Percentiles rank a stretch among this genome's conserved stretches.
Evolutionary conservation across 2,797 vertebrate species (phyloP).

Genomic region (Crypturellus tataupa): DNA sequence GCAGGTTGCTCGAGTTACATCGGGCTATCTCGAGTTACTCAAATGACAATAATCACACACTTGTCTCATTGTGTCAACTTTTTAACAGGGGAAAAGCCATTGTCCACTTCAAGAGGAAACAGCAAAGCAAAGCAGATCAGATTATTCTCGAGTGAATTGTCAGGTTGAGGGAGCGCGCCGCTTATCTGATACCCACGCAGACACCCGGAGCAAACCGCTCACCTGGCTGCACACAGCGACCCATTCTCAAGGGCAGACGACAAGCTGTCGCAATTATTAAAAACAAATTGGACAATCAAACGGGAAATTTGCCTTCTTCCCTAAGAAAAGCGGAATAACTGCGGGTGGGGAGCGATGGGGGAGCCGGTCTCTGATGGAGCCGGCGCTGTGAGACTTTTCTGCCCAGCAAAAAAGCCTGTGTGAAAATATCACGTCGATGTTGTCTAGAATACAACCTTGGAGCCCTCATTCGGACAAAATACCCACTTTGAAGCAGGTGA

Average conservation of each 20-base stretch:
- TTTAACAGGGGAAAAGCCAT: slow-evolving; percentile 72
- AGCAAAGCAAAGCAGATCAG: slow-evolving; percentile 73
- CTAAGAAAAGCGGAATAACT: background rate
- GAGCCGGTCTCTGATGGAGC: background rate
- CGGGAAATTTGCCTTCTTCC: slow-evolving; percentile 32
- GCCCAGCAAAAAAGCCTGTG: background rate
- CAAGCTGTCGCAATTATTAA: slow-evolving; percentile 70
- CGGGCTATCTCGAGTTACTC: slow-evolving; percentile 62
- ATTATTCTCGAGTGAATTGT: slow-evolving; percentile 75
- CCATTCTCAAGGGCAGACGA: slow-evolving; percentile 47
- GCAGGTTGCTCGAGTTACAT: slow-evolving; percentile 50
- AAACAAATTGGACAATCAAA: slow-evolving; percentile 60
- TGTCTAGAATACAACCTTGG: slow-evolving; percentile 37
- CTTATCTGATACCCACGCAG: slow-evolving; percentile 50
- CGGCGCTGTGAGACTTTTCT: background rate
- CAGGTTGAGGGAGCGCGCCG: slow-evolving; percentile 62
- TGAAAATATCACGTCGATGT: background rate
- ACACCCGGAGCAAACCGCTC: slow-evolving; percentile 50
- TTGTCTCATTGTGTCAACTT: slow-evolving; percentile 77
- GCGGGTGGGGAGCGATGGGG: too few species aligned
- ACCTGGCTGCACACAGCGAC: slow-evolving; percentile 48
- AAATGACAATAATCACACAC: slow-evolving; percentile 79
- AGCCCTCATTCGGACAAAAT: slow-evolving; percentile 40
- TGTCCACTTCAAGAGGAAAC: slow-evolving; percentile 76
- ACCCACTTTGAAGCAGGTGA: background rate